Conservation (phyloP, 2,113 vertebrate genomes). For the Lycaon pictus region DNA sequence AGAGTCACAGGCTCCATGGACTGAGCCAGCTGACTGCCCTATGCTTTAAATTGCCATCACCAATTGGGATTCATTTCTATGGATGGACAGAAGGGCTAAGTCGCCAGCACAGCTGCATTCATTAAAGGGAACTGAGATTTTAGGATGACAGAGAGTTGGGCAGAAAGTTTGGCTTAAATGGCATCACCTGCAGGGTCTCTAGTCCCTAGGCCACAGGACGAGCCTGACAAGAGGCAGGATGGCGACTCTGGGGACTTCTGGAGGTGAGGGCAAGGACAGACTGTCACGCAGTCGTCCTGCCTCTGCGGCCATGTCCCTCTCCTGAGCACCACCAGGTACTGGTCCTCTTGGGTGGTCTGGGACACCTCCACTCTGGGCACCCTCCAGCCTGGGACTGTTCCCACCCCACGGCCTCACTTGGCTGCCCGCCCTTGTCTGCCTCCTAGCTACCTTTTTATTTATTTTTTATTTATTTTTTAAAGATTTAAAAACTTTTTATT, state of each 20-base stretch:
- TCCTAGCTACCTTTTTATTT: no score
- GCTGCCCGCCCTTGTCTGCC: background rate
- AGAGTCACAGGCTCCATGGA: background rate
- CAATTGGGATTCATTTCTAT: no score
- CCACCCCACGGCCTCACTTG: background rate
- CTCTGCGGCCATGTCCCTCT: background rate
- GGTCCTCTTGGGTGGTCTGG: background rate
- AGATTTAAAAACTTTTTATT: no score
- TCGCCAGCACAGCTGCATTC: background rate
- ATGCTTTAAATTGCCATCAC: background rate
- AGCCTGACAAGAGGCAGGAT: no score
- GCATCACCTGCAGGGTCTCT: fast-evolving
- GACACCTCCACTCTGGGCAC: background rate
- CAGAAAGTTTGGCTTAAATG: background rate
- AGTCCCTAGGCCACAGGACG: background rate
- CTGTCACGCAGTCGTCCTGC: background rate
- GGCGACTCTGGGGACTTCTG: background rate
- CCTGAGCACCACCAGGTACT: background rate
- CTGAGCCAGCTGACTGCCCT: fast-evolving
- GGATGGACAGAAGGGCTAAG: background rate
- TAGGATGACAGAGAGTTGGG: background rate
- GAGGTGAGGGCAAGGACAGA: background rate
- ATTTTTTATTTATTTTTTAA: no score
- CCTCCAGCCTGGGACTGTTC: background rate
- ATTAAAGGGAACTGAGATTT: background rate